phyloP scores from a whole-genome alignment of 1,140 invertebrate genomes.

The Drosophila kepulauana region DNA sequence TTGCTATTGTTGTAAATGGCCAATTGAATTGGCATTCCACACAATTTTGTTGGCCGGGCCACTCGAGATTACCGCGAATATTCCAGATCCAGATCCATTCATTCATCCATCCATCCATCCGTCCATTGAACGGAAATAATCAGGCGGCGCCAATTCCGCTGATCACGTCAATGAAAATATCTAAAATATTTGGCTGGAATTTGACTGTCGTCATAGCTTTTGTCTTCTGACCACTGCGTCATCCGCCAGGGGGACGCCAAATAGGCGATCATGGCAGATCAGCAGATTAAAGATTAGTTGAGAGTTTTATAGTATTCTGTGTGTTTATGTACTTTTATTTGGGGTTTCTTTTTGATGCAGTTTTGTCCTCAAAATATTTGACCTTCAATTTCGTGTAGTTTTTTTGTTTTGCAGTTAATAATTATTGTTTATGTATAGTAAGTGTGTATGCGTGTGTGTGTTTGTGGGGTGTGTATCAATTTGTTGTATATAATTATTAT shows the following conservation, averaged over 20 bases:
- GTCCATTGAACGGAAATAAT: slow-evolving; percentile 42
- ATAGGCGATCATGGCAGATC: slow-evolving; percentile 25
- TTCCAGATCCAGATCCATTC: slow-evolving; percentile 53
- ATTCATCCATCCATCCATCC: not conserved
- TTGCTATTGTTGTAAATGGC: slow-evolving; percentile 42
- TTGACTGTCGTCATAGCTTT: slow-evolving; percentile 75
- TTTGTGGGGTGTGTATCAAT: slow-evolving; percentile 25
- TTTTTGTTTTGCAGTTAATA: slow-evolving; percentile 22
- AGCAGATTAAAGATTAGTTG: slow-evolving; percentile 31
- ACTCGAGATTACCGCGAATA: slow-evolving; percentile 69
- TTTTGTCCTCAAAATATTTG: slow-evolving; percentile 35
- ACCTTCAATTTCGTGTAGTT: slow-evolving; percentile 41
- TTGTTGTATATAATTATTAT: slow-evolving; percentile 48
- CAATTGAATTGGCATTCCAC: slow-evolving; percentile 23
- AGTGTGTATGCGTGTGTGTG: slow-evolving; percentile 15
- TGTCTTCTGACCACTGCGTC: slow-evolving; percentile 57
- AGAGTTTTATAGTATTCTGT: not conserved
- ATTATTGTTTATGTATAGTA: slow-evolving; percentile 14
- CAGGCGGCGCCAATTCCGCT: slow-evolving; percentile 53
- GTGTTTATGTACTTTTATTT: slow-evolving; percentile 43
- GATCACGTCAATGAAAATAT: slow-evolving; percentile 64
- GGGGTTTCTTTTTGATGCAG: slow-evolving; percentile 44
- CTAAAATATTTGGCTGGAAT: slow-evolving; percentile 68
- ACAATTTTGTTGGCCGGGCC: slow-evolving; percentile 24
- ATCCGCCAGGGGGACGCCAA: slow-evolving; percentile 70